Conservation (phyloP, 2,888 invertebrate species). For the Altica lythri region DNA sequence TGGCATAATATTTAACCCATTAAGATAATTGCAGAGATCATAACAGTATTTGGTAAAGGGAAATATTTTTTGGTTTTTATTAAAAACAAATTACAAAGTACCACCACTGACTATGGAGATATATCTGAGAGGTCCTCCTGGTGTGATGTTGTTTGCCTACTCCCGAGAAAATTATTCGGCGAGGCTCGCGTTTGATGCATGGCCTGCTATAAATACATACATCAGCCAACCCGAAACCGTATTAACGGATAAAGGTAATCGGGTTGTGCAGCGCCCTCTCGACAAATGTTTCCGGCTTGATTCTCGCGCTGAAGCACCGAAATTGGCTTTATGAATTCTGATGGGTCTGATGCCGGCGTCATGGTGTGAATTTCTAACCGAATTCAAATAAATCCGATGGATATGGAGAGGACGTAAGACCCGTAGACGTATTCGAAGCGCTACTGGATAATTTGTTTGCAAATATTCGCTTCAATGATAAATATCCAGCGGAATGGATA, state of each 20-base stretch:
- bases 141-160: slow-evolving; percentile 50
- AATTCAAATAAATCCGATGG: slow-evolving; percentile 28
- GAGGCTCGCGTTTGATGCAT: slow-evolving; percentile 53
- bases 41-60: too few species aligned
- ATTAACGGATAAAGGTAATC: slow-evolving; percentile 51
- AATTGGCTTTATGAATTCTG: slow-evolving; percentile 39
- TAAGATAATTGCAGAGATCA: too few species aligned
- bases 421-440: not conserved
- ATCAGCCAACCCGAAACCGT: slow-evolving; percentile 49
- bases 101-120: too few species aligned
- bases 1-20: too few species aligned
- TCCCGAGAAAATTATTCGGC: slow-evolving; percentile 53
- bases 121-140: not conserved
- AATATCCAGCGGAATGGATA: not conserved
- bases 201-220: slow-evolving; percentile 55
- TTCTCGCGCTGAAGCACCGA: slow-evolving; percentile 30
- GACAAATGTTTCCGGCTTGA: slow-evolving; percentile 42
- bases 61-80: too few species aligned
- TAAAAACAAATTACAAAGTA: too few species aligned
- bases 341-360: slow-evolving; percentile 24
- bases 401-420: slow-evolving; percentile 3
- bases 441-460: slow-evolving; percentile 1
- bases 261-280: slow-evolving; percentile 43
- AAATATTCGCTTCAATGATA: not conserved
- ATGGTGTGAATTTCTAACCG: slow-evolving; percentile 33